These are phyloP conservation scores for Miichthys miiuy DNA, from an alignment of 2,797 vertebrate species.

Conservation along the genomic window DNA sequence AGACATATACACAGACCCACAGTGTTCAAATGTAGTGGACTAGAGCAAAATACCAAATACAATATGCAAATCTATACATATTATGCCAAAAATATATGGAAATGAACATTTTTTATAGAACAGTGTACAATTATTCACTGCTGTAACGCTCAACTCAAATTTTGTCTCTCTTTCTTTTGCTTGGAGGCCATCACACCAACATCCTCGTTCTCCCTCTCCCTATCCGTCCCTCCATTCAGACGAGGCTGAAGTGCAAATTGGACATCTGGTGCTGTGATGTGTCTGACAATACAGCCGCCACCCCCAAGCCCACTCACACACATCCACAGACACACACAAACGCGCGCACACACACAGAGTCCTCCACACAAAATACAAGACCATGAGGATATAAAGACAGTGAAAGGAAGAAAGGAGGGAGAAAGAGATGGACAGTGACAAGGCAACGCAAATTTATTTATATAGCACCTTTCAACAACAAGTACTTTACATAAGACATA, in stretches of 20 bases:
- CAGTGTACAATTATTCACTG: conserved; percentile 34
- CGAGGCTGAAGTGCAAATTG: conserved; percentile 88
- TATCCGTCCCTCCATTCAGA: conserved; percentile 83
- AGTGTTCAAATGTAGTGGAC: conserved; percentile 17
- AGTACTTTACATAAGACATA: background rate
- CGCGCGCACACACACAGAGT: conserved; percentile 27
- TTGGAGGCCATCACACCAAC: conserved; percentile 74
- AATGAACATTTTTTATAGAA: conserved; percentile 11
- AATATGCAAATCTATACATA: conserved; percentile 28
- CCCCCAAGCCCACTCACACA: conserved; percentile 54
- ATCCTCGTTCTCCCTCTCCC: conserved; percentile 66
- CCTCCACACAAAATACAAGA: conserved; percentile 44
- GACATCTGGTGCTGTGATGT: conserved; percentile 88
- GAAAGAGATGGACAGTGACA: conserved; percentile 37
- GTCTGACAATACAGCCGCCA: conserved; percentile 79
- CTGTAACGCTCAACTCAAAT: conserved; percentile 49
- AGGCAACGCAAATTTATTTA: background rate
- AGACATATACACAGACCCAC: background rate
- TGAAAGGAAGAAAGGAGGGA: conserved; percentile 36
- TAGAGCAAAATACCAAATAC: background rate
- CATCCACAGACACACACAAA: conserved; percentile 45
- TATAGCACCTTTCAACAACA: background rate
- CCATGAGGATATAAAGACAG: conserved; percentile 48
- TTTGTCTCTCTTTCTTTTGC: conserved; percentile 59
- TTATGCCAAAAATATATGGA: conserved; percentile 15